Evolutionary conservation across 2,113 vertebrate species (phyloP).

Genomic region (Xiphias gladius): DNA sequence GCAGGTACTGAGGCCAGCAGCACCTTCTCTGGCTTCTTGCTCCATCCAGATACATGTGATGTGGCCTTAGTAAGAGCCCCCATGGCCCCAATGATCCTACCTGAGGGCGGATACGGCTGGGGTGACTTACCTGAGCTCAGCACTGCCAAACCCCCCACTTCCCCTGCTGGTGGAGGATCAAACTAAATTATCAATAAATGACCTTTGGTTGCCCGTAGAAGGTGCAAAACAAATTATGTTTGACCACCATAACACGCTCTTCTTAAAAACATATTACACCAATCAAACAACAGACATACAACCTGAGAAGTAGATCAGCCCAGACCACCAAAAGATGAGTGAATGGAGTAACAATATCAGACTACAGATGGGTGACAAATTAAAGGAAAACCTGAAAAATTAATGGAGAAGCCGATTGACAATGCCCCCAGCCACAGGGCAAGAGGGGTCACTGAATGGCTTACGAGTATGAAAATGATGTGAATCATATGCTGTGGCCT

Average conservation of each 20-base stretch:
- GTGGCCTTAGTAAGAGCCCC: neutral
- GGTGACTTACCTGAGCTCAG: neutral
- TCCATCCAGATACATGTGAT: constrained; percentile 79
- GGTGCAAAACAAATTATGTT: neutral
- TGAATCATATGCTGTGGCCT: too few species aligned
- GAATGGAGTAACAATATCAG: too few species aligned
- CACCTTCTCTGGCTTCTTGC: constrained; percentile 80
- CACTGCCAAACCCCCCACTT: too few species aligned
- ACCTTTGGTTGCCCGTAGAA: neutral
- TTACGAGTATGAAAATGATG: too few species aligned
- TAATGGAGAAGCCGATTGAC: too few species aligned
- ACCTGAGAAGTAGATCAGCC: neutral
- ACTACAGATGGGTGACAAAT: too few species aligned
- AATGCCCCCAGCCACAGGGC: too few species aligned
- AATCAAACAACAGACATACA: neutral
- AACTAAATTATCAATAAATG: neutral
- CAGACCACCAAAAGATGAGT: neutral
- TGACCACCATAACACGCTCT: neutral
- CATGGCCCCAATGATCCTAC: fast-evolving
- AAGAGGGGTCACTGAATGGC: too few species aligned
- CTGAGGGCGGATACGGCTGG: neutral
- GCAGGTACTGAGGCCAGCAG: constrained; percentile 66
- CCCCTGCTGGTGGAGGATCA: neutral
- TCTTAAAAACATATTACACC: neutral
- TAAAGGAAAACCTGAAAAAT: too few species aligned